phyloP scores from a whole-genome alignment of 2,888 invertebrate species.

The Orthosia gothica region DNA sequence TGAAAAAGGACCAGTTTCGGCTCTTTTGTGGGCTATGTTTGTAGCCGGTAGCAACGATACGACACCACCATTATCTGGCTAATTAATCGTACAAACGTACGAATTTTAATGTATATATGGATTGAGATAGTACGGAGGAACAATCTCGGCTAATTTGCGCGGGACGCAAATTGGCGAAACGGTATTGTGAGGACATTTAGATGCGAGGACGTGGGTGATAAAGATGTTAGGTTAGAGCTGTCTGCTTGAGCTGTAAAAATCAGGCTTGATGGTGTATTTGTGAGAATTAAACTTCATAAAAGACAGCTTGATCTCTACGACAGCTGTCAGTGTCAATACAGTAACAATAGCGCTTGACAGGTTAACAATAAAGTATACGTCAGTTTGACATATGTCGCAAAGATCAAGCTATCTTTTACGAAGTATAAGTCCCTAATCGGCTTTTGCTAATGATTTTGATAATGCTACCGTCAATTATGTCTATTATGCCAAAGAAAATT shows the following conservation, averaged over 20 bases:
- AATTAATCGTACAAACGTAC: constrained; percentile 86
- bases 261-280: neutral
- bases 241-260: neutral
- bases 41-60: constrained; percentile 83
- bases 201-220: constrained; percentile 19
- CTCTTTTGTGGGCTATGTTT: constrained; percentile 81
- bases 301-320: no score
- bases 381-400: no score
- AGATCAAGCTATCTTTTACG: no score
- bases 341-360: no score
- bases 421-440: neutral
- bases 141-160: constrained; percentile 67
- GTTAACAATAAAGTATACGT: no score
- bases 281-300: no score
- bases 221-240: constrained; percentile 35
- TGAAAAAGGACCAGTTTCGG: constrained; percentile 88
- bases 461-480: neutral
- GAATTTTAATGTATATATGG: constrained; percentile 72
- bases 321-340: no score
- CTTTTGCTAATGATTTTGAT: neutral
- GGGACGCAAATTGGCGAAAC: constrained; percentile 67
- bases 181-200: constrained; percentile 36
- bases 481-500: no score
- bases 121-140: constrained; percentile 68
- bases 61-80: constrained; percentile 83